A percentile compares a stretch with the other conserved stretches of the same genome.
Conservation (phyloP, 53 echinoderm and acorn worm species). For the Luidia sarsii region DNA sequence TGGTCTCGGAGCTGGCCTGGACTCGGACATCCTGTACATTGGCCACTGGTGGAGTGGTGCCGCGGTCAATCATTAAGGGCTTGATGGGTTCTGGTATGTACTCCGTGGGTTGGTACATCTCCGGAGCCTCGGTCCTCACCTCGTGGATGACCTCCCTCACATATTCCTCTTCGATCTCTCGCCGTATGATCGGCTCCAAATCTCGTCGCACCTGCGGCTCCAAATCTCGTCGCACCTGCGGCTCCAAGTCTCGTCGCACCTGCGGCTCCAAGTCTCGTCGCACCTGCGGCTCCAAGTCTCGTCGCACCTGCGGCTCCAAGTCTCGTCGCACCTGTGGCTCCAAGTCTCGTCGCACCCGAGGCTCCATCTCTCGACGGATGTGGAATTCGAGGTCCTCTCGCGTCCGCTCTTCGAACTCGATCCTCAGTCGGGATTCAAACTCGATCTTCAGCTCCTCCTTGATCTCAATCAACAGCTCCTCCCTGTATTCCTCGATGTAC, state of each 20-base stretch:
- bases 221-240: conserved; percentile 62
- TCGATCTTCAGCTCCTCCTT: conserved; percentile 60
- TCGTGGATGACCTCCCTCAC: conserved; percentile 37
- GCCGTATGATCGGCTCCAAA: conserved; percentile 68
- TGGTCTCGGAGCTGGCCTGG: conserved; percentile 24
- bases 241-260: conserved; percentile 75
- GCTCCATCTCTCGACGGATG: conserved; percentile 71
- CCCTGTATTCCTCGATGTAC: conserved; percentile 60
- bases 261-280: no score
- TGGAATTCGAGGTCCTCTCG: conserved; percentile 67
- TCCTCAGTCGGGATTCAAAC: conserved; percentile 71
- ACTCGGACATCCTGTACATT: conserved; percentile 5
- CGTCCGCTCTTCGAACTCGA: conserved; percentile 65
- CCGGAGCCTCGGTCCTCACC: conserved; percentile 38
- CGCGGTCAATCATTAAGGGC: conserved; percentile 62
- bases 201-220: conserved; percentile 69
- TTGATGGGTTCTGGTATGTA: conserved; percentile 47
- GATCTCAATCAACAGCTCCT: conserved; percentile 59
- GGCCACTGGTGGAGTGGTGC: conserved; percentile 46
- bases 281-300: no score
- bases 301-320: conserved; percentile 62
- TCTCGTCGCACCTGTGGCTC: no score
- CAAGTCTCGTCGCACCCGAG: conserved; percentile 58
- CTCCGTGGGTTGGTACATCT: conserved; percentile 36
- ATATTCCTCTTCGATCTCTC: conserved; percentile 64